Percentiles rank a stretch among this genome's conserved stretches.
Conservation (phyloP, 2,113 vertebrate genomes). For the Calidris pugnax region DNA sequence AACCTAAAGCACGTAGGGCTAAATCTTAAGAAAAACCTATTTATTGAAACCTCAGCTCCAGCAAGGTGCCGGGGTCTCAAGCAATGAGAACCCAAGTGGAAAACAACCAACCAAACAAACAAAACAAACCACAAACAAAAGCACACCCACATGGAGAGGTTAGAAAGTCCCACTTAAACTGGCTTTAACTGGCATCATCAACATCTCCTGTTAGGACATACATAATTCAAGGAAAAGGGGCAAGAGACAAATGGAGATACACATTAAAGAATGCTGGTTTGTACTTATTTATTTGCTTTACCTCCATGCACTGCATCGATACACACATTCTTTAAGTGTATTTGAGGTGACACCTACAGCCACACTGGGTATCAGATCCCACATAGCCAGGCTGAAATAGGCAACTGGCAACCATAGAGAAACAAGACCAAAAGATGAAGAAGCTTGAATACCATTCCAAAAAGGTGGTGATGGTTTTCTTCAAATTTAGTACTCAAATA, state of each 20-base stretch:
- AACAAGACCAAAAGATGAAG: not conserved
- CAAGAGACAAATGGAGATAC: not conserved
- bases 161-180: not conserved
- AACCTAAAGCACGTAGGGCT: not conserved
- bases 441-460: not conserved
- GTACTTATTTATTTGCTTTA: not conserved
- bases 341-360: not conserved
- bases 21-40: not conserved
- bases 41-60: not conserved
- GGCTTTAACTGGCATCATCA: not conserved
- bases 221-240: not conserved
- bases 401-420: not conserved
- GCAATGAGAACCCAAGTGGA: not conserved
- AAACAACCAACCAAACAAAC: not conserved
- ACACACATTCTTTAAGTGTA: not conserved
- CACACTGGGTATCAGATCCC: not conserved
- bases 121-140: not conserved
- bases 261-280: not conserved
- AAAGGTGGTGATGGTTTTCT: not conserved
- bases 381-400: not conserved
- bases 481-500: not conserved
- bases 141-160: not conserved
- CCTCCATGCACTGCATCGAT: not conserved
- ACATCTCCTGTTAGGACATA: not conserved
- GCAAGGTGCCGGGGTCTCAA: not conserved